A percentile compares a stretch with the other conserved stretches of the same genome.
Conservation (phyloP, 2,113 vertebrate species). For the Willisornis vidua region DNA sequence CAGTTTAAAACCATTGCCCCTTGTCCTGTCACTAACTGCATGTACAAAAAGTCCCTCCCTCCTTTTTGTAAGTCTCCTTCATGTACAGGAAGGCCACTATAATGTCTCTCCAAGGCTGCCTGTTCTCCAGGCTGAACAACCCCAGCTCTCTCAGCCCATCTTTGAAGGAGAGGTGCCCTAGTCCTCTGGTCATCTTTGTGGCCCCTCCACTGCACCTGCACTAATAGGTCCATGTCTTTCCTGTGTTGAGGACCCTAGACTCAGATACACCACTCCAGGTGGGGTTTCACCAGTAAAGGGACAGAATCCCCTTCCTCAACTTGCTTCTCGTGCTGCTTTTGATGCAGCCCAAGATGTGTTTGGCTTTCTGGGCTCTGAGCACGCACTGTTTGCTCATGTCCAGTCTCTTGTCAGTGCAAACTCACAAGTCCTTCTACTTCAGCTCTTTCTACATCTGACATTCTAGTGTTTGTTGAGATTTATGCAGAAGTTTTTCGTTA, state of each 20-base stretch:
- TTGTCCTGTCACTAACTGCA: neutral
- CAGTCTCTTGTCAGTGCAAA: neutral
- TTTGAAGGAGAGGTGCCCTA: neutral
- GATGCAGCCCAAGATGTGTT: neutral
- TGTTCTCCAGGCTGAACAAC: neutral
- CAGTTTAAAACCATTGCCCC: neutral
- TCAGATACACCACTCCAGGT: neutral
- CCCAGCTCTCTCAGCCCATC: neutral
- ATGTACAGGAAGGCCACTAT: neutral
- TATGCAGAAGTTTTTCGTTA: neutral
- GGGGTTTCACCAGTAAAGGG: neutral
- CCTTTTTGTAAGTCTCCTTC: neutral
- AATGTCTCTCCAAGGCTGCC: neutral
- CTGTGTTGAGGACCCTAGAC: neutral
- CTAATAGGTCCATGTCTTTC: neutral
- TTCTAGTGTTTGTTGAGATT: neutral
- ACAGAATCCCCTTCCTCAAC: rapidly evolving
- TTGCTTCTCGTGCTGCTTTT: neutral
- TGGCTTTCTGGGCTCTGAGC: neutral
- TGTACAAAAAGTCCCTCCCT: neutral
- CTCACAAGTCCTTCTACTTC: neutral
- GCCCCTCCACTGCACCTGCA: neutral
- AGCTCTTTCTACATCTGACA: neutral
- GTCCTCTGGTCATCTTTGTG: neutral
- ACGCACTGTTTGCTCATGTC: neutral